Evolutionary conservation across 1,140 invertebrate genomes (phyloP), one percentile per base, ranked within the genome.

Genomic region (Caenorhabditis inopinata): DNA sequence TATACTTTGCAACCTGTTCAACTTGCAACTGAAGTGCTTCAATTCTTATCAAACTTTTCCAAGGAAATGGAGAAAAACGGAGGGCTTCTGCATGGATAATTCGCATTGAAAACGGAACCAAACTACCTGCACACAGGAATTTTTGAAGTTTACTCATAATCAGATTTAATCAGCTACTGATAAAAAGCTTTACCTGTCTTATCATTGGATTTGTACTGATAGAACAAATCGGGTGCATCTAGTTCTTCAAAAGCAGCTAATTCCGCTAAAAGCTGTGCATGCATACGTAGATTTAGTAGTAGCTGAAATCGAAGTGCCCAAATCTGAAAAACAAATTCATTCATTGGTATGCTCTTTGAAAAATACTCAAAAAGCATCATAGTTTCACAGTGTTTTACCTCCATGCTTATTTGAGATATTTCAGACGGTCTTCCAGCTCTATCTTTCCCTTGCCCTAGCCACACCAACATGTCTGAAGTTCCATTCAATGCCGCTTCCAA

Each of bases 271-370:
- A 87, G 14, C 38, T 82, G 80, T 32, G 27, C 58, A 75, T 87
- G 68, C 82, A 84, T 85, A 29, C 78, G 53, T 21, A 87, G 35
- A 48, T 82, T 79, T 51, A 87, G 25, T 58, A 85, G 45, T 12
- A 85, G n/a, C 80, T 85, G 85, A 32, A 87, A 87, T 2, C 85
- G 74, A 76, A 82, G 74, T 14, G 85, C 42, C 85, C 85, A 85
- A 16, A 85, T 21, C 85, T 85, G 46, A 81, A 85, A 74, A 32
- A 35, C 45, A 62, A 18, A 42, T 42, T 7, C 38, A 42, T 5
- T 42, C 14, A n/a, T n/a, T n/a, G n/a, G n/a, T n/a, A n/a, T n/a
- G n/a, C n/a, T n/a, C n/a, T n/a, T n/a, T n/a, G n/a, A n/a, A n/a
- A n/a, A n/a, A n/a, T n/a, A n/a, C n/a, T n/a, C n/a, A n/a, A n/a